Base-by-base conservation (phyloP, 1,140 invertebrate species). In the Onthophagus taurus region DNA sequence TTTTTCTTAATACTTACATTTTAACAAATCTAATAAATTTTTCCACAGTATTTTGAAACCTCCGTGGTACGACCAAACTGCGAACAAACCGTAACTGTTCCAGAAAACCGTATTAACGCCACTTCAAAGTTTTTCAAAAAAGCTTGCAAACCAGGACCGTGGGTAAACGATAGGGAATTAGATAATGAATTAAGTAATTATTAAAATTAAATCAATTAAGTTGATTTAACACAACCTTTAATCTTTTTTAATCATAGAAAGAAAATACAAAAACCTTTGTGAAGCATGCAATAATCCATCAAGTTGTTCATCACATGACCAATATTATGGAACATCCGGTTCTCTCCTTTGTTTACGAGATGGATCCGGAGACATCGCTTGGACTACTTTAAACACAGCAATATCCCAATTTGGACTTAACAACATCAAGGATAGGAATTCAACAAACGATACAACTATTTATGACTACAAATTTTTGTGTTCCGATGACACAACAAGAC, bases 131-230 rank as follows among this genome's bases (percentile, higher is more conserved):
- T 75, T 62, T 90, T 91, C 61, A 71, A 74, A 12, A 64, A 72
- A 7, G 80, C 83, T 4, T 92, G 88, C 59, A 83, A 86, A 49
- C 78, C 87, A 18, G 88, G 87, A 2, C 74, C 78, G 4, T 91
- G 87, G 88, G 75, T 84, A 0, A 71, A 75, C 0, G 80, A 90
- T 63, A 52, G 64, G 0, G 50, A 56, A 7, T 67, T 78, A 12
- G 83, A 90, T 57, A 59, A 59, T 21, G 57, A 74, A 58, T 63
- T 90, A 2, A 91, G 84, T 87, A 65, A 72, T 72, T 71, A 12
- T 17, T 17, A 2, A 5, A 19, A 3, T 37, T 18, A 36, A 44
- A 20, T n/a, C n/a, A 38, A 35, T 36, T 37, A 37, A 44, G 18
- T 21, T 20, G 6, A 44, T 24, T n/a, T n/a, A n/a, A n/a, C n/a